Evolutionary conservation across 2,113 vertebrate species (phyloP), one percentile per base, ranked within the genome.

Genomic region (Sturnus vulgaris): DNA sequence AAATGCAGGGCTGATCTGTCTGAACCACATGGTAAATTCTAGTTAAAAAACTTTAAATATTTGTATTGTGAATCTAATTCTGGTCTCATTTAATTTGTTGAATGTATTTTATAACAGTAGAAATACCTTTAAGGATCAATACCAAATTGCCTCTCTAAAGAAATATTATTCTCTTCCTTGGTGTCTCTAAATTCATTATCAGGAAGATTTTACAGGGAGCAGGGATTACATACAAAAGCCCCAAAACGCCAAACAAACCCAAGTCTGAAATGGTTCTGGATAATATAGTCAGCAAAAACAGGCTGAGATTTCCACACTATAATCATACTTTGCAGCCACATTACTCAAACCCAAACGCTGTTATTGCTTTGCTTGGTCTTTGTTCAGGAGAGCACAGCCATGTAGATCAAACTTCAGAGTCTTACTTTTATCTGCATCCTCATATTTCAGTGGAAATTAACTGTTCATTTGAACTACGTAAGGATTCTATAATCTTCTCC

Each of bases 351-450:
- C 4, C 33, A 49, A 72, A 56, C n/a, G 39, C 31, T 44, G 1
- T 37, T 76, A 44, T 53, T 96, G 50, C 31, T 84, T 80, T 64
- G 2, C 6, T 68, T 37, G 84, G 3, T 31, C 85, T 93, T 86
- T 76, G 24, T 64, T 94, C 56, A 73, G 33, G n/a, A 65, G 83
- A 65, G 12, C 35, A 35, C n/a, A 25, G 5, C 44, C 35, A 56
- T 31, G 17, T 15, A 52, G 25, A n/a, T 72, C 49, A 77, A 50
- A 50, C 33, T 72, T 81, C n/a, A 68, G 23, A 31, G 61, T 80
- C 35, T 69, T 95, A 25, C 39, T 91, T 95, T 91, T 69, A 66
- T 90, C 86, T 95, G 28, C n/a, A 46, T 64, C 12, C 46, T 94
- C 46, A 39, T 64, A 81, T 69, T 86, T 86, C 64, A 60, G 22